Evolutionary conservation across 1,140 invertebrate species (phyloP).

Genomic region (Cotesia chilonis): DNA sequence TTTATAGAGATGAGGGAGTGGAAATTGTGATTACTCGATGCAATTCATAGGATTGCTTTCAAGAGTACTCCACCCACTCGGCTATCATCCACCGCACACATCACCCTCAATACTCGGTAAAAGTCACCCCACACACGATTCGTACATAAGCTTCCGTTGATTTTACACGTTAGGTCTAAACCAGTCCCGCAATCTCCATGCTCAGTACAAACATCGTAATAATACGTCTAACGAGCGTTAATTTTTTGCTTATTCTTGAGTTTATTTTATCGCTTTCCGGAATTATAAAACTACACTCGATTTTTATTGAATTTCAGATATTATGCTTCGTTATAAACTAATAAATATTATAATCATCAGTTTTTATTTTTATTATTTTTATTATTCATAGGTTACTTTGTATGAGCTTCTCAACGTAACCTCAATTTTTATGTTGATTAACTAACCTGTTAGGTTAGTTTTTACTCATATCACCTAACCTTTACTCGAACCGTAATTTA

Average conservation of each 20-base stretch:
- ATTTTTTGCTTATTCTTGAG: background rate
- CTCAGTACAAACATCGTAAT: conserved; percentile 14
- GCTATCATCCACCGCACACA: too few species aligned
- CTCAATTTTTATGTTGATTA: too few species aligned
- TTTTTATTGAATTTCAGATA: too few species aligned
- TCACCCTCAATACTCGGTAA: too few species aligned
- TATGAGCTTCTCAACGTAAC: too few species aligned
- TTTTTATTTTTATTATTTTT: background rate
- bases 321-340: too few species aligned
- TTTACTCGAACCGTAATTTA: too few species aligned
- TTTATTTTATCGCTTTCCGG: background rate
- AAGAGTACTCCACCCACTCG: conserved; percentile 11
- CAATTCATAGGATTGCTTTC: conserved; percentile 39
- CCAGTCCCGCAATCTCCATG: background rate
- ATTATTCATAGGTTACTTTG: background rate
- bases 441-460: too few species aligned
- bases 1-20: conserved; percentile 2
- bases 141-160: conserved; percentile 37
- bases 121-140: conserved; percentile 23
- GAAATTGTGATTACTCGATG: conserved; percentile 41
- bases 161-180: conserved; percentile 40
- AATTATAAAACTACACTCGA: too few species aligned
- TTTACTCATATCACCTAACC: too few species aligned
- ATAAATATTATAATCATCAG: too few species aligned
- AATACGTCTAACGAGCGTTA: conserved; percentile 11